These are phyloP conservation scores for Unio pictorum DNA, from an alignment of 2,888 invertebrate genomes.

Conservation along the genomic window DNA sequence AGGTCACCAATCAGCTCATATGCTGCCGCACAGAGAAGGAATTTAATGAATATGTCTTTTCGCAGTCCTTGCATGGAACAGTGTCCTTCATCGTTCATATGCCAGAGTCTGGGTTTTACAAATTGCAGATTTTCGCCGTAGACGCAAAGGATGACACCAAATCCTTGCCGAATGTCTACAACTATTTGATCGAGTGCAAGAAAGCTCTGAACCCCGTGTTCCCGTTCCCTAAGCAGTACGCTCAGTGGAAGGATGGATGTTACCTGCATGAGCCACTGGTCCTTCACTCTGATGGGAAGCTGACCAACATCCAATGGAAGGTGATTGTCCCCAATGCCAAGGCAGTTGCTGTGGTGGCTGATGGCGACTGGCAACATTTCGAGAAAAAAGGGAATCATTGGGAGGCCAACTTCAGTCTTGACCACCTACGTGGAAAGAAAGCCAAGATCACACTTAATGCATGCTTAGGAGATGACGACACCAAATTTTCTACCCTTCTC, in stretches of 20 bases:
- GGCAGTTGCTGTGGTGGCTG: slow-evolving; percentile 66
- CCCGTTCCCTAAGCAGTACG: slow-evolving; percentile 70
- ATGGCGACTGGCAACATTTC: slow-evolving; percentile 68
- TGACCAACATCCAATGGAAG: slow-evolving; percentile 51
- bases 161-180: slow-evolving; percentile 68
- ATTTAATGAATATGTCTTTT: slow-evolving; percentile 54
- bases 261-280: slow-evolving; percentile 61
- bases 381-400: slow-evolving; percentile 61
- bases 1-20: slow-evolving; percentile 59
- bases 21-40: slow-evolving; percentile 43
- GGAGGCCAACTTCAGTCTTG: slow-evolving; percentile 60
- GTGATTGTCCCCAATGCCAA: slow-evolving; percentile 65
- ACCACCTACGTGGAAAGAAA: slow-evolving; percentile 57
- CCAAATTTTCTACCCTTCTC: slow-evolving; percentile 69
- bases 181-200: slow-evolving; percentile 66
- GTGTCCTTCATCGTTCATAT: slow-evolving; percentile 47
- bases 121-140: slow-evolving; percentile 68
- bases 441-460: slow-evolving; percentile 68
- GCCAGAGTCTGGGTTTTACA: slow-evolving; percentile 66
- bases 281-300: slow-evolving; percentile 48
- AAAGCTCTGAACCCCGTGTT: slow-evolving; percentile 43
- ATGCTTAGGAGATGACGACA: slow-evolving; percentile 63
- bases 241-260: slow-evolving; percentile 71
- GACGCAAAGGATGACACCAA: slow-evolving; percentile 65
- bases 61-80: slow-evolving; percentile 48